phyloP scores from a whole-genome alignment of 1,140 invertebrate species.

The Neotoxoptera formosana region DNA sequence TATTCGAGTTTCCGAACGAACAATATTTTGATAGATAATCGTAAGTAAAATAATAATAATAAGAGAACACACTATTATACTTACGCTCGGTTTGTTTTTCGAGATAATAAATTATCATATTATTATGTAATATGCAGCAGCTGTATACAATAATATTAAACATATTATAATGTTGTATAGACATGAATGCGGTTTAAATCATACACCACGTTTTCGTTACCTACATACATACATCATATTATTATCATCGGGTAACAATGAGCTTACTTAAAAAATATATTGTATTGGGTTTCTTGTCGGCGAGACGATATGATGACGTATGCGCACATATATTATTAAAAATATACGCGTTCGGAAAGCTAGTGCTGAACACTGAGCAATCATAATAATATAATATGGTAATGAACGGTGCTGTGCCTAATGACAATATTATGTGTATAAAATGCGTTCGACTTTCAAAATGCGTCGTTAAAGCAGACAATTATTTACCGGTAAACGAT shows the following conservation, averaged over 20 bases:
- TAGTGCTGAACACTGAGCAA: not conserved
- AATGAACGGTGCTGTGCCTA: not conserved
- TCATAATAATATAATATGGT: not conserved
- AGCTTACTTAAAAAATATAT: not conserved
- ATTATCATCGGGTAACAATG: not conserved
- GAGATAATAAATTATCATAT: not conserved
- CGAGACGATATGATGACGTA: not conserved
- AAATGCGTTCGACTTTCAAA: not conserved
- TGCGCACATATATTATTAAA: not conserved
- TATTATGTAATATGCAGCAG: not conserved
- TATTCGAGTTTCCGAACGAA: not conserved
- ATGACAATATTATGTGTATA: not conserved
- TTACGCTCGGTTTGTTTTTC: not conserved
- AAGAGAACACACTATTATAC: not conserved
- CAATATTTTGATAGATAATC: not conserved
- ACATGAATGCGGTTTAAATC: not conserved
- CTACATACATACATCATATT: not conserved
- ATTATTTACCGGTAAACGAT: not conserved
- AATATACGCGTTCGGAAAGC: not conserved
- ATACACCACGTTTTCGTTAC: not conserved
- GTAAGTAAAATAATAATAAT: not conserved
- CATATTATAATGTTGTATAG: not conserved
- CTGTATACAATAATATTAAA: not conserved
- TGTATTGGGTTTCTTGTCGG: not conserved
- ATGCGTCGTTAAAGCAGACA: not conserved